Conservation (phyloP, 1,140 invertebrate species). For the Oreohelix idahoensis region DNA sequence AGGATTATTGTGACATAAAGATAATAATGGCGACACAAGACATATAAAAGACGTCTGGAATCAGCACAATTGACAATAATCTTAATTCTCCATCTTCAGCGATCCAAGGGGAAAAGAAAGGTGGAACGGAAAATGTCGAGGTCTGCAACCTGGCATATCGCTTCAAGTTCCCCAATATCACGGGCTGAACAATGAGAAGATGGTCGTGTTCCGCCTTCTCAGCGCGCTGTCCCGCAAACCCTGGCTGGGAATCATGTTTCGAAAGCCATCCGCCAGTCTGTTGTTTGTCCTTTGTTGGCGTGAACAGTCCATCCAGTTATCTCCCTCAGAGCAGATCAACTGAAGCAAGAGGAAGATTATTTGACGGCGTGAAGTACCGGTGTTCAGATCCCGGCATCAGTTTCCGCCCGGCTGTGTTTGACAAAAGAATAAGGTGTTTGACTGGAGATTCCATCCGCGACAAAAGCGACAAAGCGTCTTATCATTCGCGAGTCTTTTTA, state of each 20-base stretch:
- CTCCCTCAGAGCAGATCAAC: not conserved
- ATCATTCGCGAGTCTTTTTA: not conserved
- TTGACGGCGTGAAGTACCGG: not conserved
- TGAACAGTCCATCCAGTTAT: not conserved
- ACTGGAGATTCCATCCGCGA: not conserved
- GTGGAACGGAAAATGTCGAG: not conserved
- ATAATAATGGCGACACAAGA: no score
- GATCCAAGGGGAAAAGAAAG: no score
- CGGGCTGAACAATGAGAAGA: not conserved
- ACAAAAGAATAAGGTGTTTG: slow-evolving; percentile 17
- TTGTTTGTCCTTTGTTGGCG: not conserved
- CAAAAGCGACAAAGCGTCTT: slow-evolving; percentile 9
- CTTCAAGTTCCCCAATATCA: not conserved
- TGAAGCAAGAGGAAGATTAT: not conserved
- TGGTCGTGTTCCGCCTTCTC: not conserved
- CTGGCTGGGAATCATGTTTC: not conserved
- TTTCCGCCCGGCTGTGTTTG: not conserved
- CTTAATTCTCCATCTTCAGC: no score
- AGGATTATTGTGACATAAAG: no score
- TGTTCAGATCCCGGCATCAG: not conserved
- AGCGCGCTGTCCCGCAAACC: not conserved
- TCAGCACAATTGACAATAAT: no score
- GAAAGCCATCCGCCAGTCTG: not conserved
- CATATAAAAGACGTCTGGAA: no score
- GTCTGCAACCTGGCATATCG: not conserved